Conservation (phyloP, 2,888 invertebrate genomes). For the Yponomeuta plumbellus region DNA sequence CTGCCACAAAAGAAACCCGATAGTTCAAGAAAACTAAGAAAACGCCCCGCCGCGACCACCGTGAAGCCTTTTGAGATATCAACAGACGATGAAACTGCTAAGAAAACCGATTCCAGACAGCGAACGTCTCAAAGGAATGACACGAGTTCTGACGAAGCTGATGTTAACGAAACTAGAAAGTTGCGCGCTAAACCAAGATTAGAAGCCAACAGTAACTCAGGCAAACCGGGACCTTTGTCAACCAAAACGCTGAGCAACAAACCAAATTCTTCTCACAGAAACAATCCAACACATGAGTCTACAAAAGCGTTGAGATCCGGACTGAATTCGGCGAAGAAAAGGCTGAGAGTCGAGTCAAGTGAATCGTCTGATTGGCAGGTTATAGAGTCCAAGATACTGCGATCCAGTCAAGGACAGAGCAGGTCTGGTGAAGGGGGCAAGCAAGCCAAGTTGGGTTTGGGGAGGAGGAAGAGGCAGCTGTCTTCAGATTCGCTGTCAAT, state of each 20-base stretch:
- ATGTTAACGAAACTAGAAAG: neutral
- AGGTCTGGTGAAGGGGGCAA: too few relatives aligned
- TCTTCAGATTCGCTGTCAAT: too few relatives aligned
- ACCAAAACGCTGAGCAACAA: neutral
- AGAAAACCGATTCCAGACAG: neutral
- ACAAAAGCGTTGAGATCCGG: too few relatives aligned
- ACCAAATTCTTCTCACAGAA: neutral
- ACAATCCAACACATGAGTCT: neutral
- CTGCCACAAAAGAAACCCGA: neutral
- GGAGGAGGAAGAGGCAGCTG: too few relatives aligned
- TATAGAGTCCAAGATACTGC: too few relatives aligned
- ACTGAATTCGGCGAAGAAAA: too few relatives aligned
- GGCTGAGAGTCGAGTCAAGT: too few relatives aligned
- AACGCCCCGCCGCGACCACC: neutral
- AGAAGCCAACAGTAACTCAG: neutral
- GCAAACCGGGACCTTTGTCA: neutral
- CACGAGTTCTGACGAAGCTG: neutral
- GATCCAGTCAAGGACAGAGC: too few relatives aligned
- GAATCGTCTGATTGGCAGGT: too few relatives aligned
- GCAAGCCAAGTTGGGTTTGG: too few relatives aligned
- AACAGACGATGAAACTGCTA: neutral
- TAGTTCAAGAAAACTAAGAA: neutral
- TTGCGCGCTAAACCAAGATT: neutral
- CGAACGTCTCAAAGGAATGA: neutral
- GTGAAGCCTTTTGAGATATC: neutral